Percentiles rank a stretch among this genome's conserved stretches.
Evolutionary conservation across 92 coral and sea anemone species (phyloP).

Genomic region (Porites divaricata): DNA sequence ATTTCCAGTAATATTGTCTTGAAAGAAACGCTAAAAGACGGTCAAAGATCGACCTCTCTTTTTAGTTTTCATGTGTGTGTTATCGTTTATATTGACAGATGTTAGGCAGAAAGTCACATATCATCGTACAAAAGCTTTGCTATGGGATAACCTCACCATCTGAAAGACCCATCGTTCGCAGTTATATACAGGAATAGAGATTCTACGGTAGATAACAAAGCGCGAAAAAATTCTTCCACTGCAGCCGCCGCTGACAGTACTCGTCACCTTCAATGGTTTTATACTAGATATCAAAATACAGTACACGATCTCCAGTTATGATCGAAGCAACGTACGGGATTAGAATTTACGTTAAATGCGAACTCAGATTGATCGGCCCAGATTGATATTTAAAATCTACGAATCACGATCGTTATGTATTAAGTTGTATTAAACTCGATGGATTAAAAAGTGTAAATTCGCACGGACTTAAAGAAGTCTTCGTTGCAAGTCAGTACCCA

Average conservation of each 20-base stretch:
- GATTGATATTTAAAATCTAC: conserved; percentile 48
- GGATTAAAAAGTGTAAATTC: conserved; percentile 61
- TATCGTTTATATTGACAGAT: conserved; percentile 81
- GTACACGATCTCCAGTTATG: conserved; percentile 33
- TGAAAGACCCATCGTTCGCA: conserved; percentile 33
- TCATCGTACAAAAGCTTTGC: conserved; percentile 42
- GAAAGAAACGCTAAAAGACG: conserved; percentile 27
- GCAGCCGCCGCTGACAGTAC: conserved; percentile 30
- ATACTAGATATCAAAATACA: no score
- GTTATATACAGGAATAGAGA: conserved; percentile 61
- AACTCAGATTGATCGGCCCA: not conserved
- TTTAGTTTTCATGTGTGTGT: conserved; percentile 15
- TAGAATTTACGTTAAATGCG: not conserved
- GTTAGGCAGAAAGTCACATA: conserved; percentile 58
- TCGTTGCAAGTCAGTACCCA: conserved; percentile 13
- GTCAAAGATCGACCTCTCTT: conserved; percentile 2
- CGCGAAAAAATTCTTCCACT: conserved; percentile 38
- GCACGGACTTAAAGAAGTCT: conserved; percentile 57
- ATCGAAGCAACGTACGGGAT: conserved; percentile 54
- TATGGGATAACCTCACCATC: conserved; percentile 25
- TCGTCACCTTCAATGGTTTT: conserved; percentile 60
- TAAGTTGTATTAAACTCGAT: conserved; percentile 62
- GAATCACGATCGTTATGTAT: conserved; percentile 53
- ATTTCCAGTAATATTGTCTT: conserved; percentile 34
- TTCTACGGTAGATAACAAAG: conserved; percentile 49